Evolutionary conservation across 2,797 vertebrate species (phyloP), one percentile per base, ranked within the genome.

Genomic region (Ctenochaetus hawaiiensis): DNA sequence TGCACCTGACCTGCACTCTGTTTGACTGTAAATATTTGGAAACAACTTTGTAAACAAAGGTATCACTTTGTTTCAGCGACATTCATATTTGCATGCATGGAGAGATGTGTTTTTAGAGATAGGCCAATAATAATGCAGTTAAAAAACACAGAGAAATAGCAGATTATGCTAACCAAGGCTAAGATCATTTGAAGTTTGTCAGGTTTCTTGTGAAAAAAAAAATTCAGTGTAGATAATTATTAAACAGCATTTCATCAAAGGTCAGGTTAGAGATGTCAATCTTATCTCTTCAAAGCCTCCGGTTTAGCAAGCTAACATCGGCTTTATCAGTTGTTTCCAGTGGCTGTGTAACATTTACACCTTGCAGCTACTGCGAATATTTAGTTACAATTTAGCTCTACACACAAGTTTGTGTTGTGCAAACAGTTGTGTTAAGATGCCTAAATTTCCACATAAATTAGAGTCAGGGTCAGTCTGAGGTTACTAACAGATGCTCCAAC

Each of bases 331-430:
- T 22, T 30, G 8, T 8, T 48, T 20, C 13, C 18, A 9, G 17
- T 17, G 14, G 30, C 14, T 14, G 8, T 2, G 0, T 11, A 54
- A 53, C 5, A 64, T 14, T 47, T 18, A 41, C 17, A 11, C 23
- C 65, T 67, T 41, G 41, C 62, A 13, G 45, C 6, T 12, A 45
- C 44, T 64, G 48, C 20, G 7, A 48, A 63, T 48, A n/a, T 48
- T 48, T n/a, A 62, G 6, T 43, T 13, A 43, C 13, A 13, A 34
- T 26, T 43, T 6, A 51, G 30, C 17, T 52, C 37, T 23, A 23
- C 44, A 43, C 11, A 2, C 48, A 37, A 48, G 9, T 4, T 65
- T 57, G 12, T 45, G 8, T 41, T 17, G 26, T 67, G 13, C 14
- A 52, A 22, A 53, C 18, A 0, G 1, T 45, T 2, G 6, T 22